These are phyloP conservation scores for Thysanoteuthis rhombus DNA, from an alignment of 2,888 invertebrate species.

Conservation along the genomic window DNA sequence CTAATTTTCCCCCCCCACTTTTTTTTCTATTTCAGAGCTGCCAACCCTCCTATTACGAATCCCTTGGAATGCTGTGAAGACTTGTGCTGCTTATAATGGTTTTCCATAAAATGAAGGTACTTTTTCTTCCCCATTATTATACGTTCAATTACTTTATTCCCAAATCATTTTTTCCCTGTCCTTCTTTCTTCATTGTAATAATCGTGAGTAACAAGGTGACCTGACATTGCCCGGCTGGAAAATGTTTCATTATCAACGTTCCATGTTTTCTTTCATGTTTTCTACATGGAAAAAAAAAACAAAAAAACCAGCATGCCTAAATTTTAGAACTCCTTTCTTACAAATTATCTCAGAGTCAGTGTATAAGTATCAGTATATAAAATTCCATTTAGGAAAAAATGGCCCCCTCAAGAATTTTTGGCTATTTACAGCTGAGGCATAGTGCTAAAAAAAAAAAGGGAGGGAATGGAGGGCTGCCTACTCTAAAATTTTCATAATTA, in stretches of 20 bases:
- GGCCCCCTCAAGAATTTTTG: neutral
- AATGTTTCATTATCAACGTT: neutral
- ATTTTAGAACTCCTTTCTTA: neutral
- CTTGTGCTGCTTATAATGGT: constrained; percentile 22
- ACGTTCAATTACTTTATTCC: neutral
- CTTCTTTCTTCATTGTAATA: neutral
- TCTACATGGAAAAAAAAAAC: neutral
- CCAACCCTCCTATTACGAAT: constrained; percentile 30
- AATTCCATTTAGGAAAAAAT: neutral
- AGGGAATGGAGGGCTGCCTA: no score
- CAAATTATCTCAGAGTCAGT: neutral
- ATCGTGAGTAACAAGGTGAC: neutral
- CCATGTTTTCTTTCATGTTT: neutral
- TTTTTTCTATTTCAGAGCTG: neutral
- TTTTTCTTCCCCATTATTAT: neutral
- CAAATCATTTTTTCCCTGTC: neutral
- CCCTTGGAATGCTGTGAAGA: constrained; percentile 24
- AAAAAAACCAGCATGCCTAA: neutral
- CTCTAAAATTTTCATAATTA: no score
- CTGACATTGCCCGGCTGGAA: neutral
- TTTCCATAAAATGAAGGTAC: constrained; percentile 31
- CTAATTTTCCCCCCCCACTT: neutral
- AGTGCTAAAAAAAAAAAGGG: no score
- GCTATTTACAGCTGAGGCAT: no score
- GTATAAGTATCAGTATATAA: neutral